These are phyloP conservation scores for Dicroscelio sp. DNA, from an alignment of 2,888 invertebrate genomes.

Conservation along the genomic window DNA sequence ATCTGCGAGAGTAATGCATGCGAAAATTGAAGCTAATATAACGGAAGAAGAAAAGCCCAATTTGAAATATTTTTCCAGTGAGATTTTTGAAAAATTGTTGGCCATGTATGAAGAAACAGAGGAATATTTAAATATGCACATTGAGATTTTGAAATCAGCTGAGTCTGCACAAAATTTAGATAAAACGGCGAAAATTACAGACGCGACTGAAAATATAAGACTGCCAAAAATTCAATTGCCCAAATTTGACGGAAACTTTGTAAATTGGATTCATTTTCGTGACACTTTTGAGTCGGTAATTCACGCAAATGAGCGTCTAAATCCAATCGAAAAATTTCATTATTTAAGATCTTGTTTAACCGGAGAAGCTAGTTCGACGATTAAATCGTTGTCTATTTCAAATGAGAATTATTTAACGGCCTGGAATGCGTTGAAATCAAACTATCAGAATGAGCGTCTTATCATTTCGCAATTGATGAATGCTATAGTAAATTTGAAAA, in stretches of 20 bases:
- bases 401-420: not conserved
- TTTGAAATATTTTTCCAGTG: not conserved
- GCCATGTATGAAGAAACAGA: not conserved
- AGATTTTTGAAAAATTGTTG: not conserved
- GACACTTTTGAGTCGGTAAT: too few relatives aligned
- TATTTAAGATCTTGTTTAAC: not conserved
- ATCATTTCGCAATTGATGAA: too few relatives aligned
- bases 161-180: too few relatives aligned
- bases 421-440: not conserved
- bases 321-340: conserved; percentile 38
- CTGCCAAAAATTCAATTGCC: too few relatives aligned
- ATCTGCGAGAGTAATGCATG: not conserved
- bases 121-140: not conserved
- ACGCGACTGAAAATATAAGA: too few relatives aligned
- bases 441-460: too few relatives aligned
- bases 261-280: not conserved
- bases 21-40: not conserved
- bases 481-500: not conserved
- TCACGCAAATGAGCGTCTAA: not conserved
- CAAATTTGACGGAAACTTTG: not conserved
- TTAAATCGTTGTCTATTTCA: conserved; percentile 20
- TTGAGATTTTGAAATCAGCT: not conserved
- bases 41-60: not conserved
- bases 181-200: too few relatives aligned
- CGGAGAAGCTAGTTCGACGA: conserved; percentile 16